phyloP scores from a whole-genome alignment of 2,797 vertebrate species.

The Cygnus olor region DNA sequence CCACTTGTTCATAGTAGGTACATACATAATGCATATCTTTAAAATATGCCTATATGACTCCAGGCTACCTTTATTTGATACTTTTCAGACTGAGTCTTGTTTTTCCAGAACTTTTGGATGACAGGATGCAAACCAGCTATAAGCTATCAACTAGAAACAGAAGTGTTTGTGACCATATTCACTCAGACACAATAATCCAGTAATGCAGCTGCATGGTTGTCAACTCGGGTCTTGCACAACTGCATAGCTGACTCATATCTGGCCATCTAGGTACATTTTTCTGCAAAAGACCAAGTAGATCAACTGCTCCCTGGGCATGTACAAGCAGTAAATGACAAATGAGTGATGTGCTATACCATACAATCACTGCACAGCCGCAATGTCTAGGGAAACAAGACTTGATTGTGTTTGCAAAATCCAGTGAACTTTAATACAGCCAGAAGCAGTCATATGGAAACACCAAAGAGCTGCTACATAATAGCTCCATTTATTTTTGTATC shows the following conservation, averaged over 20 bases:
- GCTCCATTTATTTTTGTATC: constrained; percentile 25
- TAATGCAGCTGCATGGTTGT: background rate
- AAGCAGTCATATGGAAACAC: constrained; percentile 26
- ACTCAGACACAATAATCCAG: background rate
- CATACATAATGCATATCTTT: background rate
- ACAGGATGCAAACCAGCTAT: background rate
- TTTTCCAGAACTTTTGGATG: background rate
- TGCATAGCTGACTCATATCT: background rate
- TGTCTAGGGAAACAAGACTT: constrained; percentile 5
- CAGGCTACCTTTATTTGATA: background rate
- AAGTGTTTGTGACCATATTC: background rate
- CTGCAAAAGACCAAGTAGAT: background rate
- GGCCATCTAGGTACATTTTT: background rate
- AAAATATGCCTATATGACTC: background rate
- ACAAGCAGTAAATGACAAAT: constrained; percentile 24
- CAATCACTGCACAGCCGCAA: background rate
- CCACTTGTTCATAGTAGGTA: background rate
- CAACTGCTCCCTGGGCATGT: background rate
- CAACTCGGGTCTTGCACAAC: background rate
- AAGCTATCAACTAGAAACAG: background rate
- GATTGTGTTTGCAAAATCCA: constrained; percentile 61
- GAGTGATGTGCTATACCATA: background rate
- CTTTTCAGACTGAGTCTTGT: background rate
- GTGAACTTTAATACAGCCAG: constrained; percentile 36
- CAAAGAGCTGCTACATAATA: constrained; percentile 7